These are phyloP conservation scores for Chiloscyllium plagiosum DNA, from an alignment of 2,113 vertebrate species.

Conservation along the genomic window DNA sequence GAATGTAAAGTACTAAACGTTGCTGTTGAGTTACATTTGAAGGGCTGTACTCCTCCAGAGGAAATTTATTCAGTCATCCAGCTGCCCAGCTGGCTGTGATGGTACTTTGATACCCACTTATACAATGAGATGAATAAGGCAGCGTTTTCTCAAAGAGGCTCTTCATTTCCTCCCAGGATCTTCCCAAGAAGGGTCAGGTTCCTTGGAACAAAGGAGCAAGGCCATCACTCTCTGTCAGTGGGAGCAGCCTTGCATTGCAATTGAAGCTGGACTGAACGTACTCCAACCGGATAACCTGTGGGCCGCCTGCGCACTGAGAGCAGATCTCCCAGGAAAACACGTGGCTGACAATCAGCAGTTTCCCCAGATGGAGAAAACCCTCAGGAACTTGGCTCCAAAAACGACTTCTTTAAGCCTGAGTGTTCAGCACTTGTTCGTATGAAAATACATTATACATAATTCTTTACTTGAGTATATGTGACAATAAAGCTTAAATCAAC, in stretches of 20 bases:
- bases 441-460: too few species aligned
- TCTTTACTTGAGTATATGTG: too few species aligned
- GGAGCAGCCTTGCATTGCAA: neutral
- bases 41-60: neutral
- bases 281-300: neutral
- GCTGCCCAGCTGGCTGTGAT: neutral
- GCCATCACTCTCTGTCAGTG: neutral
- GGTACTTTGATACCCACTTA: neutral
- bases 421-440: neutral
- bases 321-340: neutral
- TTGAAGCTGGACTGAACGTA: neutral
- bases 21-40: neutral
- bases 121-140: neutral
- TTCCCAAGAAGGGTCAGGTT: neutral
- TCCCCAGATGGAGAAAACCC: neutral
- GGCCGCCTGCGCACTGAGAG: neutral
- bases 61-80: constrained; percentile 15
- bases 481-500: too few species aligned
- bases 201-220: neutral
- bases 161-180: neutral
- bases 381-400: neutral
- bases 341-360: neutral
- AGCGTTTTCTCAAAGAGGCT: neutral
- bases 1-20: neutral
- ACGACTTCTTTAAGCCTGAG: neutral